Evolutionary conservation across 2,888 invertebrate genomes (phyloP).

Genomic region (Pachymerium ferrugineum): DNA sequence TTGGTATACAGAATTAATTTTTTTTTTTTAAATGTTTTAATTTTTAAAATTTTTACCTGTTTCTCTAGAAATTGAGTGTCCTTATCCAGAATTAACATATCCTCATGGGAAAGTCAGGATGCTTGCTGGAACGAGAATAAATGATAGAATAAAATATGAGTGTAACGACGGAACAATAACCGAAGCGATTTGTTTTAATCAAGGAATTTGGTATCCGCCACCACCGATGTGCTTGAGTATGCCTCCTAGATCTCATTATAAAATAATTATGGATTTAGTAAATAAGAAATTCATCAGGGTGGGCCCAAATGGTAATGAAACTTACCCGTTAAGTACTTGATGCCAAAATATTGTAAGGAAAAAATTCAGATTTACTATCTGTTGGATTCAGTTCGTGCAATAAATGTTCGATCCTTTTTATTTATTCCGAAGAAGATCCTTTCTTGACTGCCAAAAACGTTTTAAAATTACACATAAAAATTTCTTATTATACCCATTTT

Average conservation of each 20-base stretch:
- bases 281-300: neutral
- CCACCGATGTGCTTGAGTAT: neutral
- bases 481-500: too few relatives aligned
- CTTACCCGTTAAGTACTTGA: too few relatives aligned
- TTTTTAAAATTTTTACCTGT: too few relatives aligned
- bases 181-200: neutral
- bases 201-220: neutral
- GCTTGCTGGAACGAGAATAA: neutral
- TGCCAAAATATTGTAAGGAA: too few relatives aligned
- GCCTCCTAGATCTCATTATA: neutral
- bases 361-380: too few relatives aligned
- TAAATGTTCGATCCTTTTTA: too few relatives aligned
- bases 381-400: too few relatives aligned
- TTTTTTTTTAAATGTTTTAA: neutral
- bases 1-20: constrained; percentile 3
- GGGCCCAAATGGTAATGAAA: too few relatives aligned
- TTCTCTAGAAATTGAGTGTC: neutral
- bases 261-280: neutral
- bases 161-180: neutral
- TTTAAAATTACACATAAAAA: too few relatives aligned
- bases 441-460: too few relatives aligned
- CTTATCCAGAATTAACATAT: neutral
- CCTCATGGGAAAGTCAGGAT: neutral
- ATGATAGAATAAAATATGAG: neutral
- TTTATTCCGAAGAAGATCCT: too few relatives aligned